These are phyloP conservation scores for Lepus oiostolus DNA, from an alignment of 2,797 vertebrate species.

Conservation along the genomic window DNA sequence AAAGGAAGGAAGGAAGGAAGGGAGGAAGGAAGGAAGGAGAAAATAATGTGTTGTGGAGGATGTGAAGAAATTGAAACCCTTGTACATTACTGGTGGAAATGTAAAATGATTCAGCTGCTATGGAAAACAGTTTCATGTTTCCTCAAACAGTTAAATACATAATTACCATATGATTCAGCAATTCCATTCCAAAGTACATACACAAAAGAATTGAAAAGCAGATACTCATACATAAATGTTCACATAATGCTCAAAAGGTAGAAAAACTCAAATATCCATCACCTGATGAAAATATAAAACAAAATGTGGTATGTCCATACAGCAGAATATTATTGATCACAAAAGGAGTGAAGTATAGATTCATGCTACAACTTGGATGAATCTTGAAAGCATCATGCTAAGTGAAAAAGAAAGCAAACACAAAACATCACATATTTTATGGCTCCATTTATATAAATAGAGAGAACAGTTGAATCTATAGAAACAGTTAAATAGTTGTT, in stretches of 20 bases:
- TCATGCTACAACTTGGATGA: not conserved
- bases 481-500: not conserved
- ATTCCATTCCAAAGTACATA: not conserved
- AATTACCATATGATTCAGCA: not conserved
- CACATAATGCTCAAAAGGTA: not conserved
- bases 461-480: not conserved
- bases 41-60: not conserved
- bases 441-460: slow-evolving; percentile 2
- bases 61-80: not conserved
- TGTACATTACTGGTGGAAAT: not conserved
- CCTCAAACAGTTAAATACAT: slow-evolving; percentile 17
- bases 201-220: not conserved
- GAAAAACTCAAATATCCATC: not conserved
- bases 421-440: not conserved
- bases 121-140: slow-evolving; percentile 16
- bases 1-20: not conserved
- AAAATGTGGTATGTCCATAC: not conserved
- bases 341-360: not conserved
- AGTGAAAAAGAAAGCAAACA: not conserved
- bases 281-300: not conserved
- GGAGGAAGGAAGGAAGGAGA: not conserved
- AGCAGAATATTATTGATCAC: not conserved
- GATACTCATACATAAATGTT: not conserved
- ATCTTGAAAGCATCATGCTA: not conserved
- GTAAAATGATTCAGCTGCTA: not conserved